A percentile compares a stretch with the other conserved stretches of the same genome.
Conservation (phyloP, 2,888 invertebrate genomes). For the Dolomedes plantarius region DNA sequence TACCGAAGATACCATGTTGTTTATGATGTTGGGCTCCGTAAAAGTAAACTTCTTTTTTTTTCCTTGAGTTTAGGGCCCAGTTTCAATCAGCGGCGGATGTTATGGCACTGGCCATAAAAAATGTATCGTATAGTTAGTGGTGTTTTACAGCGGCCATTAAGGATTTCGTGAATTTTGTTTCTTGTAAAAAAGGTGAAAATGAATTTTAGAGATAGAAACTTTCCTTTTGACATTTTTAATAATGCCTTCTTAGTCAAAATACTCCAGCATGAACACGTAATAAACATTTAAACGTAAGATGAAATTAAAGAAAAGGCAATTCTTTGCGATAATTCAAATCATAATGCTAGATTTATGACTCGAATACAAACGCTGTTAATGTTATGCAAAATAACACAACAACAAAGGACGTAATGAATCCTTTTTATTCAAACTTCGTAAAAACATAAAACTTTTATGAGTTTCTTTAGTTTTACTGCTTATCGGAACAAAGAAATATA, state of each 20-base stretch:
- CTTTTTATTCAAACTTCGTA: too few species aligned
- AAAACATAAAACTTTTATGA: too few species aligned
- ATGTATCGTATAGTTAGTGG: constrained; percentile 66
- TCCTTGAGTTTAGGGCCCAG: constrained; percentile 43
- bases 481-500: too few species aligned
- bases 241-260: background rate
- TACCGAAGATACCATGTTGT: constrained; percentile 37
- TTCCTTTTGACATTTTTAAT: background rate
- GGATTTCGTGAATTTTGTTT: constrained; percentile 21
- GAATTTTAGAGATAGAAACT: constrained; percentile 37
- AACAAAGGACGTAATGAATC: too few species aligned
- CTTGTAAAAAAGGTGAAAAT: constrained; percentile 32
- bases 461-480: too few species aligned
- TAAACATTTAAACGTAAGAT: background rate
- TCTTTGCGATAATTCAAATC: background rate
- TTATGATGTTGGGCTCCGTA: constrained; percentile 44
- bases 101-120: constrained; percentile 41
- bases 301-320: background rate
- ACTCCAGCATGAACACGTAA: background rate
- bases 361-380: too few species aligned
- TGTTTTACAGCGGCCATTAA: constrained; percentile 57
- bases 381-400: too few species aligned
- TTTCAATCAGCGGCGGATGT: constrained; percentile 59
- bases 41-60: constrained; percentile 26
- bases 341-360: background rate